Evolutionary conservation across 2,888 invertebrate genomes (phyloP).

Genomic region (Diabrotica balteata): DNA sequence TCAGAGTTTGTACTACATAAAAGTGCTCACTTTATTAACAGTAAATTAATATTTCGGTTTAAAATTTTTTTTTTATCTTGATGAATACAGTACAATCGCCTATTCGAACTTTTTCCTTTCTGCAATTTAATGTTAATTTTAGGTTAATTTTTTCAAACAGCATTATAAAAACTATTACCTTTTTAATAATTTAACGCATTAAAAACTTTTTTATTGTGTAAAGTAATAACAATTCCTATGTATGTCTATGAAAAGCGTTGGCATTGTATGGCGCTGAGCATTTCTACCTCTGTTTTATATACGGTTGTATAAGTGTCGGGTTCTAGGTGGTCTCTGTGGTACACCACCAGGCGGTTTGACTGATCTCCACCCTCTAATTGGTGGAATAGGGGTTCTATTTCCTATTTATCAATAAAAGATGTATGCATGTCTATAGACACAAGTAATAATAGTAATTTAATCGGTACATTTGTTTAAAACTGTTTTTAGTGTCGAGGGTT

Average conservation of each 20-base stretch:
- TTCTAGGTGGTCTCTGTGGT: constrained; percentile 69
- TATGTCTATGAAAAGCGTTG: constrained; percentile 20
- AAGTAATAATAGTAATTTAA: too few species aligned
- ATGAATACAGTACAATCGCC: too few species aligned
- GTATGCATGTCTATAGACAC: not conserved
- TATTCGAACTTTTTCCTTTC: too few species aligned
- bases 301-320: constrained; percentile 61
- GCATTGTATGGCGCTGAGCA: constrained; percentile 30
- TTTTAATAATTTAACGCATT: too few species aligned
- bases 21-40: too few species aligned
- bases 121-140: too few species aligned
- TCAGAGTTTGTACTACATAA: too few species aligned
- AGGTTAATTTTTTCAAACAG: too few species aligned
- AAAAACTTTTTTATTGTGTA: not conserved
- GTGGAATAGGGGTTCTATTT: constrained; percentile 53
- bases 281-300: constrained; percentile 51
- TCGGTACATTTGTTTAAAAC: constrained; percentile 8
- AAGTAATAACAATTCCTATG: constrained; percentile 28
- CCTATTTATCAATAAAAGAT: constrained; percentile 44
- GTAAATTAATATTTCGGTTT: too few species aligned
- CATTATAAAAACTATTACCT: too few species aligned
- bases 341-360: constrained; percentile 65
- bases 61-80: too few species aligned
- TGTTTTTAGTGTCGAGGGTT: not conserved
- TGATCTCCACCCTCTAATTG: constrained; percentile 63